These are phyloP conservation scores for Sebastes diploproa DNA, from an alignment of 2,797 vertebrate species.

Conservation along the genomic window DNA sequence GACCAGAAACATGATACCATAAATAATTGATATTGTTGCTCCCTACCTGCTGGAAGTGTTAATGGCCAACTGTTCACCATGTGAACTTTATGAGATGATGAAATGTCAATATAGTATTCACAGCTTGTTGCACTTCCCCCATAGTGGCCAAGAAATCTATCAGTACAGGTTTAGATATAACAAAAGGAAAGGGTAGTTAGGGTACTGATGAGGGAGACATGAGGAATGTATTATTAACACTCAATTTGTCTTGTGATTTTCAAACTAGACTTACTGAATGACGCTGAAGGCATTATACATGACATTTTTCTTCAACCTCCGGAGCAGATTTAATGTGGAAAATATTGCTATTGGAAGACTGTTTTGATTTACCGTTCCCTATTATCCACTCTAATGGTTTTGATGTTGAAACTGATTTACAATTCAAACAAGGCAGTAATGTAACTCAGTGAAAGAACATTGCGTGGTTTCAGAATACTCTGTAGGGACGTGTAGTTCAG, in stretches of 20 bases:
- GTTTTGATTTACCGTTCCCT: background rate
- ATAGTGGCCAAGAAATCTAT: background rate
- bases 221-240: background rate
- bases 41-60: background rate
- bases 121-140: background rate
- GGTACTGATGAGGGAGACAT: background rate
- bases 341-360: constrained; percentile 31
- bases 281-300: background rate
- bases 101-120: background rate
- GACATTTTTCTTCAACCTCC: constrained; percentile 8
- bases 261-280: background rate
- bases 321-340: constrained; percentile 29
- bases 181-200: background rate
- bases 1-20: too few species aligned
- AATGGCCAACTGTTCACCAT: background rate
- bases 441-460: background rate
- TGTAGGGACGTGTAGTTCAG: background rate
- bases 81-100: background rate
- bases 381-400: constrained; percentile 22
- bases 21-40: background rate
- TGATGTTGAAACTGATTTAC: constrained; percentile 30
- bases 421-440: constrained; percentile 22
- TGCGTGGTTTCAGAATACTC: background rate
- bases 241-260: constrained; percentile 1
- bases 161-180: background rate